Evolutionary conservation across 2,797 vertebrate species (phyloP).

Genomic region (Neomorphus geoffroyi): DNA sequence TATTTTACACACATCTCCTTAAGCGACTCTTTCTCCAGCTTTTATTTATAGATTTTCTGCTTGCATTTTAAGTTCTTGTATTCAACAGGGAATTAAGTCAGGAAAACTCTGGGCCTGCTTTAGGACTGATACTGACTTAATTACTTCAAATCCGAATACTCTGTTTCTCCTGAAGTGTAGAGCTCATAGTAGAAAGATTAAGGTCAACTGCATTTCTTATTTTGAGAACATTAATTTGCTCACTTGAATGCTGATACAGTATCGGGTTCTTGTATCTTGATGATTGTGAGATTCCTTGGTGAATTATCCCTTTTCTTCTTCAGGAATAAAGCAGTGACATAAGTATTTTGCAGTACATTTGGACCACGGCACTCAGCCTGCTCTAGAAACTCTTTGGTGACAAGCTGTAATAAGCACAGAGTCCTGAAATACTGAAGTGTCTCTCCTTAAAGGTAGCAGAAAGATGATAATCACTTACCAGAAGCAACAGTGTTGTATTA

Average conservation of each 20-base stretch:
- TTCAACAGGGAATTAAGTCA: conserved; percentile 58
- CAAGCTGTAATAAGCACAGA: not conserved
- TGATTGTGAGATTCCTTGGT: not conserved
- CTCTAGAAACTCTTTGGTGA: not conserved
- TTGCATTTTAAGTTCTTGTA: conserved; percentile 63
- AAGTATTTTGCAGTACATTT: not conserved
- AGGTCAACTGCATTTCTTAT: conserved; percentile 59
- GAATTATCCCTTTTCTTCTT: not conserved
- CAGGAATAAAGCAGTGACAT: not conserved
- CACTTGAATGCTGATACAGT: not conserved
- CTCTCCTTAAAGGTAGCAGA: not conserved
- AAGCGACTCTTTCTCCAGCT: conserved; percentile 27
- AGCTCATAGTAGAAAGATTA: conserved; percentile 85
- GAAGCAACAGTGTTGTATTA: not conserved
- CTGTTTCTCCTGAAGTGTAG: conserved; percentile 74
- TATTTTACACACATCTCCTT: conserved; percentile 61
- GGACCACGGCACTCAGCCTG: not conserved
- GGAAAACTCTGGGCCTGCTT: conserved; percentile 51
- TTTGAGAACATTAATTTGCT: conserved; percentile 66
- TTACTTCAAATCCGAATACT: conserved; percentile 82
- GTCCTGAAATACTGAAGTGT: not conserved
- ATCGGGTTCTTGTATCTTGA: not conserved
- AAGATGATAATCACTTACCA: not conserved
- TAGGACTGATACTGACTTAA: conserved; percentile 68
- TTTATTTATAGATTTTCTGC: conserved; percentile 67